phyloP scores from a whole-genome alignment of 2,113 vertebrate species.

The Lethenteron camtschaticum region DNA sequence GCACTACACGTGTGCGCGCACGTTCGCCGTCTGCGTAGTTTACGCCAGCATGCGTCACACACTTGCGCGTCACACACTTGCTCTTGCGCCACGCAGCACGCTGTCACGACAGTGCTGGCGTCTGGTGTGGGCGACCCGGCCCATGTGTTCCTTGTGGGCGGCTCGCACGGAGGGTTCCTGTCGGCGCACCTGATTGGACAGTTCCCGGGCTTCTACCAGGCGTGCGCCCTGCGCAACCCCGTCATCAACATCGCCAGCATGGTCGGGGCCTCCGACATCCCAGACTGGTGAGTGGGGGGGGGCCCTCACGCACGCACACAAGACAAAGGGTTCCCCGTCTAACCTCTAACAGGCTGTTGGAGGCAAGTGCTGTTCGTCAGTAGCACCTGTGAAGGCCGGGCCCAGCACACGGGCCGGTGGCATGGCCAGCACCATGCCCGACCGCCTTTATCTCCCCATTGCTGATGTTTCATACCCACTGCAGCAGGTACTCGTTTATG shows the following conservation, averaged over 20 bases:
- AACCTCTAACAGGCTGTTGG: too few species aligned
- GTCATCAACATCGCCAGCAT: constrained; percentile 70
- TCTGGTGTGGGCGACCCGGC: constrained; percentile 24
- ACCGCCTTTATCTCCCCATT: too few species aligned
- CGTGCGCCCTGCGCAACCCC: constrained; percentile 54
- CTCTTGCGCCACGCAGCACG: constrained; percentile 23
- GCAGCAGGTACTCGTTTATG: too few species aligned
- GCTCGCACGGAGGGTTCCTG: constrained; percentile 79
- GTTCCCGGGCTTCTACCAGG: constrained; percentile 53
- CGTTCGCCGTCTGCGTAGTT: neutral
- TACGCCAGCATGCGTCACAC: neutral
- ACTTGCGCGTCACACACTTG: neutral
- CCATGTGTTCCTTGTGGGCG: constrained; percentile 44
- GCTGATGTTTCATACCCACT: too few species aligned
- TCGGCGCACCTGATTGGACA: constrained; percentile 79
- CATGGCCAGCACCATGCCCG: too few species aligned
- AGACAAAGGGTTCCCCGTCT: too few species aligned
- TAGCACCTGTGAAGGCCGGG: too few species aligned
- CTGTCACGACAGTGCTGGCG: constrained; percentile 45
- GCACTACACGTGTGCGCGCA: neutral
- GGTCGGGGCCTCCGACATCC: constrained; percentile 60
- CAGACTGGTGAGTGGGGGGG: constrained; percentile 51
- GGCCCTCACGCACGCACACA: too few species aligned
- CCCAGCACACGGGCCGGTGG: too few species aligned
- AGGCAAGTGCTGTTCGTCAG: too few species aligned